Evolutionary conservation across 2,113 vertebrate genomes (phyloP).

Genomic region (Mus pahari): DNA sequence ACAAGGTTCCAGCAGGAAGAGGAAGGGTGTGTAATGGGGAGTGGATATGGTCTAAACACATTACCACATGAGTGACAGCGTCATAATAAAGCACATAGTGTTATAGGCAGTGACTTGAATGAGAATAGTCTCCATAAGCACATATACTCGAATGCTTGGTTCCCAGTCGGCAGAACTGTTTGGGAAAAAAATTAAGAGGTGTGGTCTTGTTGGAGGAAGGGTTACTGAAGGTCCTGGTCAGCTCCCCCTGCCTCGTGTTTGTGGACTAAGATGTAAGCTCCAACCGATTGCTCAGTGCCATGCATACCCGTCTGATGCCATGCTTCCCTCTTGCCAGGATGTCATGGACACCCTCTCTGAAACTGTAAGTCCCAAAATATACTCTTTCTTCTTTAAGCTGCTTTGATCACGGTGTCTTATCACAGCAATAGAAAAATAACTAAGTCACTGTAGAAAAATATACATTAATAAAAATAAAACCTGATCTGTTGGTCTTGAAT

Average conservation of each 20-base stretch:
- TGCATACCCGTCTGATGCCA: neutral
- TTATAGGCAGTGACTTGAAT: neutral
- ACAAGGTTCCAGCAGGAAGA: neutral
- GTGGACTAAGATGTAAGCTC: neutral
- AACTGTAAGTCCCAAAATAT: neutral
- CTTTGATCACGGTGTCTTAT: neutral
- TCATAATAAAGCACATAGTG: neutral
- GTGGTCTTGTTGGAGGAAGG: too few species aligned
- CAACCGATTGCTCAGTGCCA: neutral
- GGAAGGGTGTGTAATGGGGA: neutral
- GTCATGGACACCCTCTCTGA: neutral
- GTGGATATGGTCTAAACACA: neutral
- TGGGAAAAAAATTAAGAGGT: too few species aligned
- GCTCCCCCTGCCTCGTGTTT: neutral
- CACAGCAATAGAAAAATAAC: neutral
- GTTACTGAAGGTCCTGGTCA: too few species aligned
- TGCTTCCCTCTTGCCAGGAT: neutral
- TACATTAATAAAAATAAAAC: conserved; percentile 59
- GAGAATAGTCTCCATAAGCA: neutral
- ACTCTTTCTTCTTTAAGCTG: neutral
- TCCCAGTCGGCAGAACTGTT: too few species aligned
- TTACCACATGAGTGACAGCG: neutral
- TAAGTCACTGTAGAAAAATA: neutral
- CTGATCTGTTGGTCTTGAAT: conserved; percentile 73
- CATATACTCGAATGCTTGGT: neutral